Conservation (phyloP, 2,888 invertebrate genomes). For the Sinelater perroti region DNA sequence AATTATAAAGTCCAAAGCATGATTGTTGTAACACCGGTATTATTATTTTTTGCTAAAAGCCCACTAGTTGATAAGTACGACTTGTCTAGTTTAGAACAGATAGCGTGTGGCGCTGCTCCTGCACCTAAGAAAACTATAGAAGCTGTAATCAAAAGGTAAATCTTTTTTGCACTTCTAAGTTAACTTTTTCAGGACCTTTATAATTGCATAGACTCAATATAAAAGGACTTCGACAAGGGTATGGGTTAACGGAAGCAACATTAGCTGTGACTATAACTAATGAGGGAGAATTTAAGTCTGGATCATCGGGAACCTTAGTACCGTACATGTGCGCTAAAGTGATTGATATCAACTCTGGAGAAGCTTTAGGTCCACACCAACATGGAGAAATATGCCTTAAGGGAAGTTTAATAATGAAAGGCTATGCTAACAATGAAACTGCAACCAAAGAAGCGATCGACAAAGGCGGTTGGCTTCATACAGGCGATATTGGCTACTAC, state of each 20-base stretch:
- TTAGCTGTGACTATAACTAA: conserved; percentile 63
- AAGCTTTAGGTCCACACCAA: conserved; percentile 67
- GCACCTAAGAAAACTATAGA: conserved; percentile 72
- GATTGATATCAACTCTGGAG: conserved; percentile 69
- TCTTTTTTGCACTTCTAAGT: too few species aligned
- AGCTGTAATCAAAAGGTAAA: conserved; percentile 55
- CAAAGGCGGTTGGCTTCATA: conserved; percentile 77
- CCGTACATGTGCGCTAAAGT: conserved; percentile 71
- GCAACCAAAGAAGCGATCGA: conserved; percentile 73
- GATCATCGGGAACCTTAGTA: conserved; percentile 71
- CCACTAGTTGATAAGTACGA: conserved; percentile 77
- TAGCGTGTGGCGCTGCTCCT: conserved; percentile 81
- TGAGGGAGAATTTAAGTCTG: conserved; percentile 59
- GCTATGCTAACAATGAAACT: conserved; percentile 75
- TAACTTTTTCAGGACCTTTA: too few species aligned
- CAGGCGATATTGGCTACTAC: conserved; percentile 86
- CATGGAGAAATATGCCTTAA: conserved; percentile 85
- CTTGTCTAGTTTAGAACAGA: conserved; percentile 69
- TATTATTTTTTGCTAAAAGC: conserved; percentile 80
- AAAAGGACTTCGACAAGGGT: conserved; percentile 72
- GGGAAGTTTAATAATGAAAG: conserved; percentile 67
- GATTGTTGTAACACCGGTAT: conserved; percentile 58
- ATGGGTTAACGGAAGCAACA: conserved; percentile 80
- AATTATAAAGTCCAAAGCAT: conserved; percentile 47
- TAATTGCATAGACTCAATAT: conserved; percentile 60